Base-by-base conservation (phyloP, 1,140 invertebrate species). In the Drosophila asahinai region DNA sequence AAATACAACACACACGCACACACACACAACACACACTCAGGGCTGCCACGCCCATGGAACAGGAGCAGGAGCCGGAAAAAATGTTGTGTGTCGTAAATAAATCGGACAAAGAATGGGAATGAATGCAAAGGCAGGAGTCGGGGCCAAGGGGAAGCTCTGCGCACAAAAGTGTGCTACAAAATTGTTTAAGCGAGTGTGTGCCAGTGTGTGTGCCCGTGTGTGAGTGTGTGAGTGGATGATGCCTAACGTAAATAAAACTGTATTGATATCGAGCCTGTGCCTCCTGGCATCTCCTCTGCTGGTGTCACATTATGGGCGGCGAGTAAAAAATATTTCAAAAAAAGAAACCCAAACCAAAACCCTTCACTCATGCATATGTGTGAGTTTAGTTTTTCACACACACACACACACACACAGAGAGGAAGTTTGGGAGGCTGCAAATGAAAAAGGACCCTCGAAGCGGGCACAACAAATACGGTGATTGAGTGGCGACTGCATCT, bases 401-500 rank as follows among this genome's bases (percentile, higher is more conserved):
- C 19, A 64, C 52, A 48, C 51, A 51, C 47, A 63, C 19, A 64
- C 27, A 45, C 5, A 19, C 19, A 19, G 19, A 9, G 36, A 19
- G 19, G 12, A n/a, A 11, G 7, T 49, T 14, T 49, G 49, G 36
- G 17, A 49, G 14, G 36, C 22, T 59, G 45, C 19, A 17, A 61
- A 25, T 54, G 12, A 47, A 58, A 45, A 59, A 80, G 61, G 49
- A 60, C 72, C 71, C 83, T 87, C 61, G 63, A 86, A 79, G 59
- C 54, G 58, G 52, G 62, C 70, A 25, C 22, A 25, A 81, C 78
- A 81, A 77, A 86, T 80, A 83, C 68, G 40, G 80, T 89, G 84
- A 87, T 87, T 87, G 83, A 87, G 84, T 83, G 83, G 45, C 84
- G 68, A 81, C 84, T 87, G 83, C 83, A 89, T 89, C 84, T 87